These are phyloP conservation scores for Caenorhabditis macrosperma DNA, from an alignment of 2,888 invertebrate species.

Conservation along the genomic window DNA sequence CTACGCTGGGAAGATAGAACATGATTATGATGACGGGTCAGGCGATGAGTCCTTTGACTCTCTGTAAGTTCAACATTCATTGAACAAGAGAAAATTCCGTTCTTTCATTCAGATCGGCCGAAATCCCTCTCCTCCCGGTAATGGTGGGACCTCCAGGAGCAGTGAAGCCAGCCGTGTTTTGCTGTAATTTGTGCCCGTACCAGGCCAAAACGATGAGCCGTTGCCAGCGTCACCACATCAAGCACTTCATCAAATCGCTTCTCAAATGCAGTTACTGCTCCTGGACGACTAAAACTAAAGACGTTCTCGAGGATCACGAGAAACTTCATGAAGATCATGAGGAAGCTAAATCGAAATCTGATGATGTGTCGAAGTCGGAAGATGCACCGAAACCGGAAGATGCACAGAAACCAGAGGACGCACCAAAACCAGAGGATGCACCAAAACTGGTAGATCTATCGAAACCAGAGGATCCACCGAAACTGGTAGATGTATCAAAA, in stretches of 20 bases:
- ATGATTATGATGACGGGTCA: conserved; percentile 1
- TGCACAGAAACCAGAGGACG: too few species aligned
- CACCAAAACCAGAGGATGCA: too few species aligned
- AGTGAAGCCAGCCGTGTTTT: background rate
- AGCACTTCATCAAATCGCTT: conserved; percentile 19
- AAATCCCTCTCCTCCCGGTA: background rate
- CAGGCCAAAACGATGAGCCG: conserved; percentile 30
- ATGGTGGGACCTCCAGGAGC: background rate
- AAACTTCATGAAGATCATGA: conserved; percentile 45
- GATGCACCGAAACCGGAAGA: background rate
- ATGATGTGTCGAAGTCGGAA: background rate
- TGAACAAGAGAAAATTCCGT: too few species aligned
- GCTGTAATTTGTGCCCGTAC: conserved; percentile 51
- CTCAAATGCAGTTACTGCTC: conserved; percentile 56
- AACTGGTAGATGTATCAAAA: too few species aligned
- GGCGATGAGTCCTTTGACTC: conserved; percentile 44
- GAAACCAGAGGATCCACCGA: too few species aligned
- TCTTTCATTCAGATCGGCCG: background rate
- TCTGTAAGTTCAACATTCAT: conserved; percentile 16
- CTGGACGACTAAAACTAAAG: conserved; percentile 53
- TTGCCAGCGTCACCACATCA: conserved; percentile 26
- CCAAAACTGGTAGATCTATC: too few species aligned
- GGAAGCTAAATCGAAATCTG: background rate
- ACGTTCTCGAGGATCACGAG: conserved; percentile 50
- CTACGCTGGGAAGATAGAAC: background rate